These are phyloP conservation scores for Sprattus sprattus DNA, from an alignment of 2,113 vertebrate genomes.

Conservation along the genomic window DNA sequence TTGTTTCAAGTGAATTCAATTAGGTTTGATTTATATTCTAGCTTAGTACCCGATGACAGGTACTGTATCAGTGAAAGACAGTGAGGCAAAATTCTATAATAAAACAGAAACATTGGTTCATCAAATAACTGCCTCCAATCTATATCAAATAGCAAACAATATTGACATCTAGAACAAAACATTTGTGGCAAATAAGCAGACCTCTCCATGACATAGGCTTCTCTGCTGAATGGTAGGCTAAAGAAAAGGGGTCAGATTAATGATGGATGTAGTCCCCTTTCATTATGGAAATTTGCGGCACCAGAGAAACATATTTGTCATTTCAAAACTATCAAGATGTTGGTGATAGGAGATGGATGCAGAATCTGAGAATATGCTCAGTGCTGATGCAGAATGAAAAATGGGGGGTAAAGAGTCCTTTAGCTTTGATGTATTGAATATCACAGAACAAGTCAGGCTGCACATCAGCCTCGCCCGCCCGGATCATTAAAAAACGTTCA, in stretches of 20 bases:
- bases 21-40: background rate
- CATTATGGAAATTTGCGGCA: background rate
- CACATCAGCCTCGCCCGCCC: constrained; percentile 64
- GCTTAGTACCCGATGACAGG: background rate
- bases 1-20: background rate
- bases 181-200: background rate
- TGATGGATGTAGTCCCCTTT: background rate
- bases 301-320: constrained; percentile 5
- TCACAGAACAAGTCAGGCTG: constrained; percentile 54
- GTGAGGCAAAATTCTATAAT: background rate
- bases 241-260: background rate
- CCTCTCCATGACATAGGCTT: background rate
- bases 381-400: background rate
- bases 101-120: background rate
- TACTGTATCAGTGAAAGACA: background rate
- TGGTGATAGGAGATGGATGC: background rate
- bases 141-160: background rate
- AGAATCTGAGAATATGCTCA: background rate
- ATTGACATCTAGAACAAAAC: background rate
- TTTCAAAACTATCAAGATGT: background rate
- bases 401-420: background rate
- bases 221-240: background rate
- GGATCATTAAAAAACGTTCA: constrained; percentile 76
- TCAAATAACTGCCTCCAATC: background rate
- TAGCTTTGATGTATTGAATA: constrained; percentile 33